Evolutionary conservation across 2,888 invertebrate species (phyloP).

Genomic region (Lacanobia oleracea): DNA sequence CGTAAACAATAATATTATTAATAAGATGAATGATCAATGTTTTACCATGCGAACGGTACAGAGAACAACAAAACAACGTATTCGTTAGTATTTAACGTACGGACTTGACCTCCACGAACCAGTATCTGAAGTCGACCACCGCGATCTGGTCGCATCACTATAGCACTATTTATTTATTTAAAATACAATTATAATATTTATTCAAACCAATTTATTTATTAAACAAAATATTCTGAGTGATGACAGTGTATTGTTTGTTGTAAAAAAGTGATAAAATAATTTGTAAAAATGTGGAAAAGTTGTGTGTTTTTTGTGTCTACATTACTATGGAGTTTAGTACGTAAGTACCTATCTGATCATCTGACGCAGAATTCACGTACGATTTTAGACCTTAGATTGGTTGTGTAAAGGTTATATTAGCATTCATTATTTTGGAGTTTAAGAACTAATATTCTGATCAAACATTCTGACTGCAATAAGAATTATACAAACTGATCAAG

Average conservation of each 20-base stretch:
- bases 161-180: constrained; percentile 40
- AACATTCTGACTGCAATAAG: constrained; percentile 38
- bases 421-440: constrained; percentile 8
- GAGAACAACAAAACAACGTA: constrained; percentile 77
- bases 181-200: constrained; percentile 41
- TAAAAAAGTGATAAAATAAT: constrained; percentile 59
- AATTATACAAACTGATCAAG: constrained; percentile 29
- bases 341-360: constrained; percentile 71
- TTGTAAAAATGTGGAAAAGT: constrained; percentile 72
- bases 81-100: constrained; percentile 80
- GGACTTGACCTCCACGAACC: constrained; percentile 85
- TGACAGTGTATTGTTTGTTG: constrained; percentile 56
- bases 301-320: constrained; percentile 73
- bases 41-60: constrained; percentile 76
- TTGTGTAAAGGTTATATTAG: constrained; percentile 20
- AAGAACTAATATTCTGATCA: constrained; percentile 10
- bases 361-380: constrained; percentile 7
- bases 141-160: constrained; percentile 60
- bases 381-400: constrained; percentile 27
- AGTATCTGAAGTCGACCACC: constrained; percentile 78
- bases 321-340: constrained; percentile 72
- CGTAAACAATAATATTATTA: constrained; percentile 37
- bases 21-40: constrained; percentile 43
- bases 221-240: constrained; percentile 34
- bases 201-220: constrained; percentile 17